Percentiles rank a stretch among this genome's conserved stretches.
These are phyloP conservation scores for Remorina albescens DNA, from an alignment of 2,797 vertebrate genomes.

Conservation along the genomic window DNA sequence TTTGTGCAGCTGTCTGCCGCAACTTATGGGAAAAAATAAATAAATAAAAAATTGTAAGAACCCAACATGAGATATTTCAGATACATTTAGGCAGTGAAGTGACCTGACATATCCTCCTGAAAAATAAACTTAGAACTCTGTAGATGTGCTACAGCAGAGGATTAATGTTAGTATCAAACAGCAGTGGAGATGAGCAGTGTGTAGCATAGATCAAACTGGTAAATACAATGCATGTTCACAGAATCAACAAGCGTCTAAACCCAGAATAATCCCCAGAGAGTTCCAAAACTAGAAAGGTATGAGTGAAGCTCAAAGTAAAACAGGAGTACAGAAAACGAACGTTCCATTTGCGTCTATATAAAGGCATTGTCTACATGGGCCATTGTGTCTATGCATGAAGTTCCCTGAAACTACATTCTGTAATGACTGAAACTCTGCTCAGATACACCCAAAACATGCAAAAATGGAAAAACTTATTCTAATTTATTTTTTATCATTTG, in stretches of 20 bases:
- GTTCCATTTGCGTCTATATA: slow-evolving; percentile 28
- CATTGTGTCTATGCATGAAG: slow-evolving; percentile 14
- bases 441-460: slow-evolving; percentile 2
- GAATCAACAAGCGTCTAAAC: slow-evolving; percentile 66
- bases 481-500: not conserved
- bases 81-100: slow-evolving; percentile 17
- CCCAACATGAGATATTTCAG: no score
- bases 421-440: slow-evolving; percentile 8
- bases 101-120: slow-evolving; percentile 24
- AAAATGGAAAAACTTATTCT: not conserved
- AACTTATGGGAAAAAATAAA: no score
- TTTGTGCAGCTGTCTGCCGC: not conserved
- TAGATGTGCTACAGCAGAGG: slow-evolving; percentile 39
- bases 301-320: slow-evolving; percentile 40
- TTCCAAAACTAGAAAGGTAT: slow-evolving; percentile 31
- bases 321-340: slow-evolving; percentile 24
- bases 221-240: slow-evolving; percentile 53
- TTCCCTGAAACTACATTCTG: not conserved
- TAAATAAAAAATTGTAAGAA: no score
- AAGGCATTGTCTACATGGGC: not conserved
- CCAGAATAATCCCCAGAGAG: slow-evolving; percentile 56
- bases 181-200: slow-evolving; percentile 37
- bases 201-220: slow-evolving; percentile 46
- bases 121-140: slow-evolving; percentile 43
- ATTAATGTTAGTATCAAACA: slow-evolving; percentile 57